A percentile compares a stretch with the other conserved stretches of the same genome.
Evolutionary conservation across 2,888 invertebrate genomes (phyloP).

Genomic region (Trichogramma evanescens): DNA sequence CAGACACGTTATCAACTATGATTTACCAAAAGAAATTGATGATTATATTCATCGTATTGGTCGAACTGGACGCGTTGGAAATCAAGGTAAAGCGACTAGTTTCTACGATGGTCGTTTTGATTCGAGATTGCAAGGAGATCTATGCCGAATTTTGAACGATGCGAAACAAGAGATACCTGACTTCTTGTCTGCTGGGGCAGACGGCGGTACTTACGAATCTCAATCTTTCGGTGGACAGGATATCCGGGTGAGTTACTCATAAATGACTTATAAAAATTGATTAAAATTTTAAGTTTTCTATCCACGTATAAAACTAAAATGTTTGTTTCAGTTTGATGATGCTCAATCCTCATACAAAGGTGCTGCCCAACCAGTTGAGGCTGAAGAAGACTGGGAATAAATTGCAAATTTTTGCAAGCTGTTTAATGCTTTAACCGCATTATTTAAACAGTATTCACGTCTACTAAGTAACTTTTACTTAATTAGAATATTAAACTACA

Average conservation of each 20-base stretch:
- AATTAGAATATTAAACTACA: too few relatives aligned
- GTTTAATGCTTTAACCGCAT: too few relatives aligned
- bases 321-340: slow-evolving; percentile 12
- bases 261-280: too few relatives aligned
- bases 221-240: slow-evolving; percentile 64
- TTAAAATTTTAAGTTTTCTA: slow-evolving; percentile 54
- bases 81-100: slow-evolving; percentile 78
- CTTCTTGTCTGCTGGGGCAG: slow-evolving; percentile 48
- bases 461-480: too few relatives aligned
- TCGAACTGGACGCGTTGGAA: slow-evolving; percentile 89
- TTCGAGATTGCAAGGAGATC: slow-evolving; percentile 53
- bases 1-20: slow-evolving; percentile 85
- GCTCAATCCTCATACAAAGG: neutral
- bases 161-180: slow-evolving; percentile 76
- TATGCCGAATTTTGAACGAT: slow-evolving; percentile 69
- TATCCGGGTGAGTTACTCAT: slow-evolving; percentile 26
- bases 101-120: slow-evolving; percentile 65
- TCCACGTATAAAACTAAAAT: neutral
- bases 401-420: too few relatives aligned
- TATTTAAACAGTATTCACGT: too few relatives aligned
- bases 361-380: slow-evolving; percentile 8
- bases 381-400: slow-evolving; percentile 13
- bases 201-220: slow-evolving; percentile 40
- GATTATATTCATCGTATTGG: slow-evolving; percentile 95
- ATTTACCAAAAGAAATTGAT: slow-evolving; percentile 81